Evolutionary conservation across 2,888 invertebrate species (phyloP), one percentile per base, ranked within the genome.

Genomic region (Drosophila atripex): DNA sequence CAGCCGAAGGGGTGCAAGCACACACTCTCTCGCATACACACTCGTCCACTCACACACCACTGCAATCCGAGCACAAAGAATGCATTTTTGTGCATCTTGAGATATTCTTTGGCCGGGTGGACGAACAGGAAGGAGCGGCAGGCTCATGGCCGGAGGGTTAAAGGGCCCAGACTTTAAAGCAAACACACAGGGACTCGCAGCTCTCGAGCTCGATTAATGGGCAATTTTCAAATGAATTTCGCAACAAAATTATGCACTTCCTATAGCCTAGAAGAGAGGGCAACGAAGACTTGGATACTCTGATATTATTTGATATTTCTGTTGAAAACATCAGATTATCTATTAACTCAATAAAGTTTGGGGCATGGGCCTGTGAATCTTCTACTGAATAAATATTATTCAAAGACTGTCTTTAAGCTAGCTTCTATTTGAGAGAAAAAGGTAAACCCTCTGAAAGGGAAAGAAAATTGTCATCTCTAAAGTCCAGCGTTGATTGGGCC

Each of bases 1-100:
- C 84, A 86, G 73, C 71, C 80, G 71, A 80, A 80, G 80, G 80
- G 80, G 80, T 80, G 80, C 84, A 57, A 76, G 64, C 74, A 46
- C 64, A 57, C 59, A 52, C 39, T 47, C 43, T 51, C 23, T 38
- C 39, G 56, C 35, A 45, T 43, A 60, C 43, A 59, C 47, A 65
- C 25, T 23, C 21, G 21, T 39, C 57, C 47, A 65, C 25, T 23
- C 21, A 5, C 28, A 72, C 57, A 70, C 63, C 56, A 55, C 53
- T 53, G 66, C 59, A 68, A 73, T 66, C 56, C 70, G 84, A 65
- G 78, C 65, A 77, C 77, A 85, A 73, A 75, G 80, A 80, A 77
- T 85, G 84, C 88, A 86, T 79, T 84, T 86, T 84, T 80, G 83
- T 83, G 86, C 84, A 84, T 86, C 84, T 86, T 80, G 57, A 72